Evolutionary conservation across 2,113 vertebrate genomes (phyloP).

Genomic region (Apteryx mantelli): DNA sequence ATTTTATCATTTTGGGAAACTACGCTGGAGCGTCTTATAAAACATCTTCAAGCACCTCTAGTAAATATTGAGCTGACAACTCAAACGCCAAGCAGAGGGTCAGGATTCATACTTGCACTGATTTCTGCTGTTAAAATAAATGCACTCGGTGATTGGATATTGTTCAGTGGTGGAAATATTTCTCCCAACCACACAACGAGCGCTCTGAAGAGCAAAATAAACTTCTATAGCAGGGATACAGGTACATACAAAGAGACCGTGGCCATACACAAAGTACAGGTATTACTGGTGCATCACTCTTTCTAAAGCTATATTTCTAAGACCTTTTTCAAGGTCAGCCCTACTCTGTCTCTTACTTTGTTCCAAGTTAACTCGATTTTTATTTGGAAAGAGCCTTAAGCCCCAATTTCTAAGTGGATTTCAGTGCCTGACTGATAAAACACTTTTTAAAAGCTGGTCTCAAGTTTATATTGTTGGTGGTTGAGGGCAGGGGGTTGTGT

Average conservation of each 20-base stretch:
- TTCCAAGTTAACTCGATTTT: background rate
- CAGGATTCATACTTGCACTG: constrained; percentile 30
- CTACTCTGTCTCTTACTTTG: background rate
- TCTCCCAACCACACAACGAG: background rate
- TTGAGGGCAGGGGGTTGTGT: background rate
- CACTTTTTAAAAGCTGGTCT: background rate
- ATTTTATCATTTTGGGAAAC: constrained; percentile 53
- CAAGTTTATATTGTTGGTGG: background rate
- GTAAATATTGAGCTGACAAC: constrained; percentile 58
- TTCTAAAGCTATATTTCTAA: background rate
- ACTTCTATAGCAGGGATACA: background rate
- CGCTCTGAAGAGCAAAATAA: background rate
- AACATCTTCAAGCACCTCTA: constrained; percentile 38
- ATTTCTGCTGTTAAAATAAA: constrained; percentile 67
- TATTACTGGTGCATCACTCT: background rate
- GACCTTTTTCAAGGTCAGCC: background rate
- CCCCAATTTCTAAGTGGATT: background rate
- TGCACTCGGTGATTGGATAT: constrained; percentile 59
- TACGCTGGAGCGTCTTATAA: constrained; percentile 29
- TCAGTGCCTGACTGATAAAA: background rate
- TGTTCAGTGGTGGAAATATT: constrained; percentile 62
- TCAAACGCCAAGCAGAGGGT: background rate
- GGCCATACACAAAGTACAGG: background rate
- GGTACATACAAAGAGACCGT: background rate
- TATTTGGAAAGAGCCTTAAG: background rate